Base-by-base conservation (phyloP, 2,888 invertebrate species). In the Empis stercorea region DNA sequence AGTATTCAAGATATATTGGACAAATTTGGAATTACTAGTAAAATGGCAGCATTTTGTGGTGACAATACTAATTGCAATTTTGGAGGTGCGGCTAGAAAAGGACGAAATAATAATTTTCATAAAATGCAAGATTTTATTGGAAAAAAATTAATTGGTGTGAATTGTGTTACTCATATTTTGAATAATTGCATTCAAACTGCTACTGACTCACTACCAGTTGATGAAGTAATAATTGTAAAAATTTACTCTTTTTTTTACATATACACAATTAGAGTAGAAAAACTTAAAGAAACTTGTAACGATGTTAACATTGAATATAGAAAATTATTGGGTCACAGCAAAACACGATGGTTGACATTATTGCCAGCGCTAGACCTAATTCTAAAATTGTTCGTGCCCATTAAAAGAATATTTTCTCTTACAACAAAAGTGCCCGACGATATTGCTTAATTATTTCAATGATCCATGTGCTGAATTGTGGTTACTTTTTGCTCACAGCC, bases 211-310 rank as follows among this genome's bases (percentile, higher is more conserved):
- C 11, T 38, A 17, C 38, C 38, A 38, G 20, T 38, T 17, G 38
- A 38, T 10, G 38, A 38, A 38, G 38, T 38, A 10, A 20, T 38
- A 37, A 17, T 40, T 30, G 14, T 36, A 10, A 44, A 43, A 14
- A 36, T 43, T 34, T 55, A 56, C 53, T 53, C 53, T 47, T 55
- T 55, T 56, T 57, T 56, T 43, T 51, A 49, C 54, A 51, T 53
- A 17, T 57, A 53, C 50, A 55, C 54, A 34, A 54, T 56, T 49
- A 48, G 46, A 34, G 44, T 51, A n/a, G 46, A 49, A 48, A 16
- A 45, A 23, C 42, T 49, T 23, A 49, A 45, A 16, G 45, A 46
- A 23, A 43, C 47, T 14, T 51, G 43, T 15, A 41, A 42, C 15
- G 16, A 14, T 14, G 40, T 39, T 15, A 45, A 39, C 10, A 36